Evolutionary conservation across 2,113 vertebrate genomes (phyloP), one percentile per base, ranked within the genome.

Genomic region (Polyodon spathula): DNA sequence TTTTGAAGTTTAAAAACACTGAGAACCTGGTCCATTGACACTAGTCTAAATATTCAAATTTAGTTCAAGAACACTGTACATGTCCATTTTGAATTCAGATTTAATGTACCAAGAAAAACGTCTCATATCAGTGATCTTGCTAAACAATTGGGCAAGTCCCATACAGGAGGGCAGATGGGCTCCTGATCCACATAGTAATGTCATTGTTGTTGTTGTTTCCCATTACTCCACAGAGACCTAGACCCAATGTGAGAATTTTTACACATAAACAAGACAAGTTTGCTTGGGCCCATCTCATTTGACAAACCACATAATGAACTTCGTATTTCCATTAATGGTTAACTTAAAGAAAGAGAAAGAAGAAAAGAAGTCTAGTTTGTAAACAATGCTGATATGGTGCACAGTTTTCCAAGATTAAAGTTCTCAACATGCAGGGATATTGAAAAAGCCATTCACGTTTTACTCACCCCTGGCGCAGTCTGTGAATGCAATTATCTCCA

Each of bases 391-490:
- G 27, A 27, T 27, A 27, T 27, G 27, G 27, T 27, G 27, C 27
- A 27, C 27, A 27, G 3, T 27, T 27, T 27, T 27, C 27, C 27
- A 27, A 27, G 3, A 27, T 1, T 1, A 27, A 27, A 27, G 27
- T 27, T 27, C 27, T 27, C 27, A 27, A 27, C 27, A 27, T 27
- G 27, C 27, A 27, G 2, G 27, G 27, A 27, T 27, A 27, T 0
- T 38, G 40, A 43, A 61, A 1, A 39, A 46, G 1, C 15, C 42
- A 53, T 8, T 0, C 2, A 0, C 12, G 53, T 12, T 37, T 8
- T 53, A 62, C 91, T 89, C 81, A 93, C 91, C 91, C 88, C 91
- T 82, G 0, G 84, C 86, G 0, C 88, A 84, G 75, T 89, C 78
- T 1, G 83, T 82, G 68, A 90, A 74, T 0, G 81, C 71, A 62